Conservation (phyloP, 2,888 invertebrate species). For the Aphelenchoides bicaudatus region DNA sequence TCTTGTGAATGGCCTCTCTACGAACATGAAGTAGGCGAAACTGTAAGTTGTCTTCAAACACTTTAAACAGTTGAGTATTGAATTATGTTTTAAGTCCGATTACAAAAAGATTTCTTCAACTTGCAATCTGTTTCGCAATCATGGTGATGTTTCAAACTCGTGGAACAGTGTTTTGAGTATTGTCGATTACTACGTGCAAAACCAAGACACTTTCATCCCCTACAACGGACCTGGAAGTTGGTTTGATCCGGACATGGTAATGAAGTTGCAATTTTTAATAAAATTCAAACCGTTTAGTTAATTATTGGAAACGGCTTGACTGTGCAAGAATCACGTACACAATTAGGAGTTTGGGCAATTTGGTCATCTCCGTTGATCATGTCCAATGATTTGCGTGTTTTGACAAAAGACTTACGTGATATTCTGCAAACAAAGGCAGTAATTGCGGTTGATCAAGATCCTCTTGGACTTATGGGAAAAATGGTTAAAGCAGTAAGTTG, state of each 20-base stretch:
- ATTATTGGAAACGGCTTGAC: constrained; percentile 54
- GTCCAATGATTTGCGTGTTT: constrained; percentile 53
- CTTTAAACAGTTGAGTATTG: too few relatives aligned
- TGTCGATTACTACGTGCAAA: constrained; percentile 62
- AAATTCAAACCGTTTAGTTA: constrained; percentile 32
- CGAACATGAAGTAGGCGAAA: constrained; percentile 27
- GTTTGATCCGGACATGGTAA: constrained; percentile 66
- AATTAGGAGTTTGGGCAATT: constrained; percentile 55
- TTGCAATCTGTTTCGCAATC: constrained; percentile 65
- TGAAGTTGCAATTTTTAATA: neutral
- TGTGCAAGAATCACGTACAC: constrained; percentile 42
- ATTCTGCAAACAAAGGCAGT: constrained; percentile 54
- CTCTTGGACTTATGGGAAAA: constrained; percentile 59
- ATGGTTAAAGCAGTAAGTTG: constrained; percentile 32
- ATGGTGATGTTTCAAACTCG: constrained; percentile 63
- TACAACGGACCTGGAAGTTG: constrained; percentile 64
- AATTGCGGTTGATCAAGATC: constrained; percentile 59
- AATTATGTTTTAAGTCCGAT: constrained; percentile 56
- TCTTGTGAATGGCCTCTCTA: constrained; percentile 99
- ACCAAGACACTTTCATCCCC: constrained; percentile 61
- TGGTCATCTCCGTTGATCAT: constrained; percentile 61
- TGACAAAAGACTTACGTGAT: constrained; percentile 38
- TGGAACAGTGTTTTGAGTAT: constrained; percentile 62
- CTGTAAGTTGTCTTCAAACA: too few relatives aligned
- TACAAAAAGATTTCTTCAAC: constrained; percentile 61